Conservation (phyloP, 2,113 vertebrate genomes). For the Dromiciops gliroides region DNA sequence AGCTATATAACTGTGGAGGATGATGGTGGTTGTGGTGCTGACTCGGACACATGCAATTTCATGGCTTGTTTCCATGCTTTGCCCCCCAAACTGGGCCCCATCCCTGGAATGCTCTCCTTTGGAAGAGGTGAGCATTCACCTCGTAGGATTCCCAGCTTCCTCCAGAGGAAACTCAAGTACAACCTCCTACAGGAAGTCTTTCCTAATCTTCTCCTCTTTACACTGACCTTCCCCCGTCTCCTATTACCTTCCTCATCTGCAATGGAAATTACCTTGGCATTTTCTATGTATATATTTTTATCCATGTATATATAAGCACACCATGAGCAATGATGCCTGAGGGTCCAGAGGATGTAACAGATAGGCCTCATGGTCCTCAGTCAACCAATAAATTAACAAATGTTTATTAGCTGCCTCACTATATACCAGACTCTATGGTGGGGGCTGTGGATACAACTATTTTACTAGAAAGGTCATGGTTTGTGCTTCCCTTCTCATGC, state of each 20-base stretch:
- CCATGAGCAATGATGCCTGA: not conserved
- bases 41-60: not conserved
- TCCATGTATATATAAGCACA: not conserved
- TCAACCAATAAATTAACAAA: not conserved
- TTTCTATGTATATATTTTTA: not conserved
- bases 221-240: not conserved
- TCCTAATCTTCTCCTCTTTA: not conserved
- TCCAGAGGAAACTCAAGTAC: not conserved
- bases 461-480: not conserved
- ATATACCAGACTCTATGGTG: not conserved
- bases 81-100: not conserved
- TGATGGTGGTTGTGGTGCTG: not conserved
- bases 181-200: not conserved
- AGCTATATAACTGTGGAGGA: not conserved
- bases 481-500: not conserved
- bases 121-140: not conserved
- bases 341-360: not conserved
- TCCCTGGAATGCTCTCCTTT: not conserved
- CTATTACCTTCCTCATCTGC: not conserved
- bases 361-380: not conserved
- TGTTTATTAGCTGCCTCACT: not conserved
- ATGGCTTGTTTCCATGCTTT: not conserved
- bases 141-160: not conserved
- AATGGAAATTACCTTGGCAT: not conserved
- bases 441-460: not conserved